phyloP scores from a whole-genome alignment of 2,888 invertebrate genomes.

The Archips crataeganus region DNA sequence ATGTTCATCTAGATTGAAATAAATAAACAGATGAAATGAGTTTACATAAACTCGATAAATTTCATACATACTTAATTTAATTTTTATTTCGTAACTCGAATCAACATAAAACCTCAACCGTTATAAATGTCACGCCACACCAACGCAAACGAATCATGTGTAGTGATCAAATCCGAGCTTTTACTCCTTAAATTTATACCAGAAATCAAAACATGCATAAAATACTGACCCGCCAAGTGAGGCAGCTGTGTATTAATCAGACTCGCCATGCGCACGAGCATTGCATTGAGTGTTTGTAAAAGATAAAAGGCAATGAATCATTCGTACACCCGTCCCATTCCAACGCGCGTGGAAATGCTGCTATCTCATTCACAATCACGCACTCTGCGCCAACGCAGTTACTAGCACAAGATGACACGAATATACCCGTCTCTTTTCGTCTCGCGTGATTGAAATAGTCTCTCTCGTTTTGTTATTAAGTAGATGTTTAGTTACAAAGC shows the following conservation, averaged over 20 bases:
- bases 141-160: conserved; percentile 17
- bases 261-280: conserved; percentile 17
- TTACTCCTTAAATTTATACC: conserved; percentile 11
- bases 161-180: neutral
- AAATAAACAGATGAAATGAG: no score
- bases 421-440: conserved; percentile 21
- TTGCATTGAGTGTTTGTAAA: conserved; percentile 36
- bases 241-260: conserved; percentile 40
- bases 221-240: conserved; percentile 37
- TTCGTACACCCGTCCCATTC: conserved; percentile 19
- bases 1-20: no score
- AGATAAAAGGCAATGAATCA: conserved; percentile 42
- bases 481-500: conserved; percentile 40
- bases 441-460: conserved; percentile 1
- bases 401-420: neutral
- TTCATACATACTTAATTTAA: neutral
- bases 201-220: conserved; percentile 35
- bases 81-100: neutral
- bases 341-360: neutral
- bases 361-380: conserved; percentile 16
- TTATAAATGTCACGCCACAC: conserved; percentile 31
- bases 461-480: conserved; percentile 30
- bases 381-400: conserved; percentile 23
- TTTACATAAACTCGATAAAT: neutral
- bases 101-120: neutral